phyloP scores from a whole-genome alignment of 2,797 vertebrate species.

The Malurus leucopterus region DNA sequence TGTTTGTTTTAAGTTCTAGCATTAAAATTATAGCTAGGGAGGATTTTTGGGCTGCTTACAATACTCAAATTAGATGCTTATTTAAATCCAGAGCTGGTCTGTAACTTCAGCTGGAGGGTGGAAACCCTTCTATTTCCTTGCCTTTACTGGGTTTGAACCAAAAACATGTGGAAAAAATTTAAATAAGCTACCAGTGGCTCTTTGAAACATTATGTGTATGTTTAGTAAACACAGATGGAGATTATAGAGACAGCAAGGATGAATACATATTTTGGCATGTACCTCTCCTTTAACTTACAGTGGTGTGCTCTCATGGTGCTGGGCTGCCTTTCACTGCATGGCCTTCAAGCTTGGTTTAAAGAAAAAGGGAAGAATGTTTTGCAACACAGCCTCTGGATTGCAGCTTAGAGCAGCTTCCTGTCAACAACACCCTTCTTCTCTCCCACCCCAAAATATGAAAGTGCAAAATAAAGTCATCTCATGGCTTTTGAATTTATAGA shows the following conservation, averaged over 20 bases:
- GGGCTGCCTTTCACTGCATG: neutral
- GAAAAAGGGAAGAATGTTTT: neutral
- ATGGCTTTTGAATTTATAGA: neutral
- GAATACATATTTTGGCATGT: neutral
- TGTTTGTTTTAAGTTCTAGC: neutral
- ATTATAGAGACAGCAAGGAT: neutral
- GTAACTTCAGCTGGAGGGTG: slow-evolving; percentile 40
- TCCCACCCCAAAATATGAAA: neutral
- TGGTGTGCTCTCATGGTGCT: neutral
- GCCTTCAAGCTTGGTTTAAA: neutral
- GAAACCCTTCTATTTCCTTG: slow-evolving; percentile 51
- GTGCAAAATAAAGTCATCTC: neutral
- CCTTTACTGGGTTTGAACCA: neutral
- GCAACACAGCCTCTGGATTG: neutral
- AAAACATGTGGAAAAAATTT: slow-evolving; percentile 49
- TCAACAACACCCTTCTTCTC: neutral
- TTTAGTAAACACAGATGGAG: slow-evolving; percentile 37
- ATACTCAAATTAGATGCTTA: slow-evolving; percentile 32
- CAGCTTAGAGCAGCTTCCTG: neutral
- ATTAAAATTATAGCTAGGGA: neutral
- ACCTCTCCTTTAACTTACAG: neutral
- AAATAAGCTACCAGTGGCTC: slow-evolving; percentile 16
- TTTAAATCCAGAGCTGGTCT: slow-evolving; percentile 39
- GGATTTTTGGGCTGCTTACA: neutral
- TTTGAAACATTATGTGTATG: neutral